Percentiles rank a stretch among this genome's conserved stretches.
Conservation (phyloP, 2,888 invertebrate species). For the Clusia tigrina region DNA sequence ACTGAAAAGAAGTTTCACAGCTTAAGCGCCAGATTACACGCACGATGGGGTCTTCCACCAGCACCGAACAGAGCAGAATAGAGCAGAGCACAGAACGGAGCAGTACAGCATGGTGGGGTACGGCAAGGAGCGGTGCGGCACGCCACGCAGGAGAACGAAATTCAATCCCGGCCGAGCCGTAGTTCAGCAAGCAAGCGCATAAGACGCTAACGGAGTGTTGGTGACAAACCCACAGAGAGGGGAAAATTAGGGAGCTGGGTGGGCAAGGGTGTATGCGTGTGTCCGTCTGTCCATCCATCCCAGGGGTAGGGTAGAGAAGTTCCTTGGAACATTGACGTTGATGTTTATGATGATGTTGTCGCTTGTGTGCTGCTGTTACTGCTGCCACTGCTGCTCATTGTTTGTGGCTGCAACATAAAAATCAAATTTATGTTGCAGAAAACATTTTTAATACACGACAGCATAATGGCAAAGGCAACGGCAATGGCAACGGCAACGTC, state of each 20-base stretch:
- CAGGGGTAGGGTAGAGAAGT: not conserved
- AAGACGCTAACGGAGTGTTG: too few species aligned
- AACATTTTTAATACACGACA: not conserved
- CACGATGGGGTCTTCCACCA: not conserved
- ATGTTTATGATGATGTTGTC: constrained; percentile 6
- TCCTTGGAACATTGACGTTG: constrained; percentile 3
- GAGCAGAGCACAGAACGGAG: not conserved
- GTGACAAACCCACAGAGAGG: too few species aligned
- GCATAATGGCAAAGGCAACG: too few species aligned
- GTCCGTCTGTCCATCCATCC: too few species aligned
- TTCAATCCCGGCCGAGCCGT: too few species aligned
- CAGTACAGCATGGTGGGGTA: not conserved
- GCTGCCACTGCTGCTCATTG: not conserved
- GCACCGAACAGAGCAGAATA: not conserved
- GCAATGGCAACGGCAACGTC: not conserved
- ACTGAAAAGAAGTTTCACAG: not conserved
- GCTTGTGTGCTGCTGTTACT: not conserved
- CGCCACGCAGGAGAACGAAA: not conserved
- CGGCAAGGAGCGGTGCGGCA: not conserved
- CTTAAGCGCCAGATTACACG: not conserved
- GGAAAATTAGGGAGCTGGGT: too few species aligned
- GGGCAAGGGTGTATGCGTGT: too few species aligned
- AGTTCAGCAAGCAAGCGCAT: too few species aligned
- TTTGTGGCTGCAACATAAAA: not conserved
- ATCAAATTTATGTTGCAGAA: constrained; percentile 4